Conservation (phyloP, 2,113 vertebrate species). For the Trogon melanurus region DNA sequence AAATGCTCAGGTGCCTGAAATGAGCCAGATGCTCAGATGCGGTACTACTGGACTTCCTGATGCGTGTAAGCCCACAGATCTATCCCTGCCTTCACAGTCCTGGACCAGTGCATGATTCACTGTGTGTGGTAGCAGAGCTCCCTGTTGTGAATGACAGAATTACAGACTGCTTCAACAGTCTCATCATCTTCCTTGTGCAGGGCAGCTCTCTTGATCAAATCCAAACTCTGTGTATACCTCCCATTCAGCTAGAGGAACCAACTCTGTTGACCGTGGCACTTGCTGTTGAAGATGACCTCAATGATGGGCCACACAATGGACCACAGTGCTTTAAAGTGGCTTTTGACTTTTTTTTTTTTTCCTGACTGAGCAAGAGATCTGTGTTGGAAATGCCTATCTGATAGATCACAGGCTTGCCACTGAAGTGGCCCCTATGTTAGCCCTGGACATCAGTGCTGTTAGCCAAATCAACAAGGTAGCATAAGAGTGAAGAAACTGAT, state of each 20-base stretch:
- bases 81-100: slow-evolving; percentile 47
- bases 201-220: background rate
- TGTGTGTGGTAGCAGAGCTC: background rate
- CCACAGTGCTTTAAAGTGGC: background rate
- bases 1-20: slow-evolving; percentile 18
- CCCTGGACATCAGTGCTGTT: background rate
- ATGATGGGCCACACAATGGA: background rate
- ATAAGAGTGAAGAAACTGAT: background rate
- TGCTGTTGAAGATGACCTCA: background rate
- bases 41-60: slow-evolving; percentile 43
- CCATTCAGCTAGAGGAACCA: background rate
- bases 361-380: background rate
- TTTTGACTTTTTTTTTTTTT: background rate
- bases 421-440: background rate
- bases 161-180: background rate
- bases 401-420: background rate
- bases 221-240: background rate
- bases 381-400: background rate
- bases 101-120: background rate
- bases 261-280: background rate
- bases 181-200: background rate
- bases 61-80: slow-evolving; percentile 60
- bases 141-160: background rate
- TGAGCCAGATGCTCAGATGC: slow-evolving; percentile 54
- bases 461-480: background rate